phyloP scores from a whole-genome alignment of 2,113 vertebrate genomes.

The Psittacula cyanocephala region DNA sequence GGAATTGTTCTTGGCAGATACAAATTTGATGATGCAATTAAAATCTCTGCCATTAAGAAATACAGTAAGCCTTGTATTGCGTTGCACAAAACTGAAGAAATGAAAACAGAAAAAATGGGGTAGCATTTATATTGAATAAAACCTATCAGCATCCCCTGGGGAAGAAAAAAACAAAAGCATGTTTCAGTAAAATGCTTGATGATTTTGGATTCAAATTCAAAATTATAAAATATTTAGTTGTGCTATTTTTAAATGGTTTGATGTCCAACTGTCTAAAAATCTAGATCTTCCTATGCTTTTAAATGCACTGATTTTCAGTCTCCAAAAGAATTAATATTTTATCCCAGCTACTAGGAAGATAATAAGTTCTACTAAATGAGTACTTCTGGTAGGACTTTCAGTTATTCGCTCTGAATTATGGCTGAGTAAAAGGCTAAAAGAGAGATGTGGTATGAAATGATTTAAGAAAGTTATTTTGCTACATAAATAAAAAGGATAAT shows the following conservation, averaged over 20 bases:
- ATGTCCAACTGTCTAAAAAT: background rate
- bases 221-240: background rate
- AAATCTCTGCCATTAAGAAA: background rate
- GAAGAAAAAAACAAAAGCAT: background rate
- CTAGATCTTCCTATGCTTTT: background rate
- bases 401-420: background rate
- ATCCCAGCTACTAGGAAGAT: background rate
- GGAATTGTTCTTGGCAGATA: background rate
- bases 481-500: background rate
- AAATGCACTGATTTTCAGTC: background rate
- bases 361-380: background rate
- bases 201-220: background rate
- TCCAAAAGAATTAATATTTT: constrained; percentile 23
- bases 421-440: background rate
- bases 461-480: background rate
- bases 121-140: background rate
- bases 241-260: background rate
- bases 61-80: background rate
- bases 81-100: background rate
- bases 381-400: background rate
- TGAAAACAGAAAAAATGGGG: background rate
- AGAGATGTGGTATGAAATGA: background rate
- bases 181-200: background rate
- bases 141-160: background rate
- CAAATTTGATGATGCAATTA: background rate